These are phyloP conservation scores for Agonopterix arenella DNA, from an alignment of 2,888 invertebrate species.

Conservation along the genomic window DNA sequence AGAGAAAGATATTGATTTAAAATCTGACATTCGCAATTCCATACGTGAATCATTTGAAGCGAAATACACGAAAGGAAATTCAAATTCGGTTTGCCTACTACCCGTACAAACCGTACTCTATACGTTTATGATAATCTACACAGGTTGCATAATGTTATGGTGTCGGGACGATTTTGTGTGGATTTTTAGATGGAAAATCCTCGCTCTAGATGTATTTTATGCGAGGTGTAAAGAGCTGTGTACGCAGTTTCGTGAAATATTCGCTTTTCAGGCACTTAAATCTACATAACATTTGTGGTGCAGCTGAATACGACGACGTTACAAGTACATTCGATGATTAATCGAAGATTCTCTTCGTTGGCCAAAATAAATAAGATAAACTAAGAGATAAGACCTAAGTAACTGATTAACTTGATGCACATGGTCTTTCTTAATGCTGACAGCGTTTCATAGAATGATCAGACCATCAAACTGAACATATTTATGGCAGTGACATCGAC, in stretches of 20 bases:
- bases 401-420: too few relatives aligned
- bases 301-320: too few relatives aligned
- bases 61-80: not conserved
- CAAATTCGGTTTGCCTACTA: constrained; percentile 22
- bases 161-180: constrained; percentile 37
- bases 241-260: constrained; percentile 13
- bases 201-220: constrained; percentile 46
- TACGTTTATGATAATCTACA: constrained; percentile 67
- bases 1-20: not conserved
- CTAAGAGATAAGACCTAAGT: too few relatives aligned
- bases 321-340: too few relatives aligned
- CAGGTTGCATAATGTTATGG: constrained; percentile 67
- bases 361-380: too few relatives aligned
- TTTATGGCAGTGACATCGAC: too few relatives aligned
- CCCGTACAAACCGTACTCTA: constrained; percentile 30
- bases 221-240: constrained; percentile 16
- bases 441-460: too few relatives aligned
- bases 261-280: constrained; percentile 1
- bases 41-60: not conserved
- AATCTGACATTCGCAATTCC: not conserved
- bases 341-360: too few relatives aligned
- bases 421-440: too few relatives aligned
- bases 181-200: constrained; percentile 53
- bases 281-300: constrained; percentile 2
- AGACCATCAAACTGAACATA: too few relatives aligned